Conservation (phyloP, 2,888 invertebrate genomes). For the Liodrosophila aerea region DNA sequence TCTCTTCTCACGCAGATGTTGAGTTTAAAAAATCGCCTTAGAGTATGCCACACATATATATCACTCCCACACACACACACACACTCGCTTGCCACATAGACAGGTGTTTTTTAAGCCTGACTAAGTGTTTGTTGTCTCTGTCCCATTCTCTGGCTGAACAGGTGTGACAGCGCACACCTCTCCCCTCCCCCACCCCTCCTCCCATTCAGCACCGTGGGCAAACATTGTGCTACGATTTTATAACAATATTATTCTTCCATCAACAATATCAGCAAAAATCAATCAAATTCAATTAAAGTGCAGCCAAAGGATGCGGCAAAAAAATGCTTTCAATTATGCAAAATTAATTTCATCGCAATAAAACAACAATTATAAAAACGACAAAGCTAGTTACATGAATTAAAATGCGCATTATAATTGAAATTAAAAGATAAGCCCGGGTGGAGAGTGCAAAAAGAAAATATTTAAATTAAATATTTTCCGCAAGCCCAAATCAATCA, state of each 20-base stretch:
- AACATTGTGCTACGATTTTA: slow-evolving; percentile 65
- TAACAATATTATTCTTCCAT: slow-evolving; percentile 76
- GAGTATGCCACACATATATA: slow-evolving; percentile 22
- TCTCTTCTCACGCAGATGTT: slow-evolving; percentile 11
- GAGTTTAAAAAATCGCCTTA: slow-evolving; percentile 21
- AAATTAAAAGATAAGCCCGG: slow-evolving; percentile 16
- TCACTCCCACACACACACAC: background rate
- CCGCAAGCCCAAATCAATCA: slow-evolving; percentile 41
- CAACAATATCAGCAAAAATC: slow-evolving; percentile 74
- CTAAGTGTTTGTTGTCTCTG: slow-evolving; percentile 12
- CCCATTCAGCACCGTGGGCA: background rate
- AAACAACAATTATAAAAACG: slow-evolving; percentile 6
- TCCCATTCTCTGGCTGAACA: slow-evolving; percentile 19
- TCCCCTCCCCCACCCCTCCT: slow-evolving; percentile 7
- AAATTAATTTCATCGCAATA: slow-evolving; percentile 56
- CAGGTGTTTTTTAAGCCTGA: slow-evolving; percentile 39
- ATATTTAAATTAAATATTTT: slow-evolving; percentile 23
- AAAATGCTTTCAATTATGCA: slow-evolving; percentile 53
- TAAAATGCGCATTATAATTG: slow-evolving; percentile 44
- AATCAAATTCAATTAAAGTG: slow-evolving; percentile 76
- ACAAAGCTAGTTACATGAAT: slow-evolving; percentile 36
- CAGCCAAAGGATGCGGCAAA: slow-evolving; percentile 41
- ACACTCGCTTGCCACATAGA: background rate
- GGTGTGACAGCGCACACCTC: background rate
- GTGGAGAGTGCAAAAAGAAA: slow-evolving; percentile 13